Evolutionary conservation across 2,888 invertebrate genomes (phyloP), one percentile per base, ranked within the genome.

Genomic region (Monopis laevigella): DNA sequence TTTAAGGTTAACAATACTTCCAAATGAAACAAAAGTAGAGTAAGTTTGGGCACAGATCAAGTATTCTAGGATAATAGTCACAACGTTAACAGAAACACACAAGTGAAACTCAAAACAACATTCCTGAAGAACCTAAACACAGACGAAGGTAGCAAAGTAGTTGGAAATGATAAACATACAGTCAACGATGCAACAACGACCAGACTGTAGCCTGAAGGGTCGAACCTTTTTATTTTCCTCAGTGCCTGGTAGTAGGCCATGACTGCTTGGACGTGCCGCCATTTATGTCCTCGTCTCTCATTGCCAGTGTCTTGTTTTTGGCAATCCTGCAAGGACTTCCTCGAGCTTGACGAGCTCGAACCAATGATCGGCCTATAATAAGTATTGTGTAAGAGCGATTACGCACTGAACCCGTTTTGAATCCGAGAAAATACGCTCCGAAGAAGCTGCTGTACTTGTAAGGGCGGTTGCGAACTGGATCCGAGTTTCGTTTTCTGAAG

Each of bases 191-290:
- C 65, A 70, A 58, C 52, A 67, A 70, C 68, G 70, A 62, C 63
- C 65, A 63, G 59, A 27, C 16, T 53, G 65, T 65, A 67, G 64
- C 67, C 53, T 51, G 59, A 62, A 12, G 8, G 21, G 19, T 39
- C 84, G 78, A 84, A 91, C 92, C 92, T 92, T 89, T 92, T 92
- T 82, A 93, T 92, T 84, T 91, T 90, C 83, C 92, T 86, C 68
- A 93, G 87, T 58, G 92, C 88, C 81, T 90, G 89, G 86, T 92
- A 92, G 84, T 92, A 90, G 63, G 92, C 90, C 90, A 92, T 90
- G 65, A 92, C 92, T 59, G 92, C 92, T 66, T 91, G 86, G 59
- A 93, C 87, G 82, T 90, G 92, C 75, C 88, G 88, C 92, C 92
- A 93, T 71, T 89, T 90, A 82, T 90, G 90, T 65, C 78, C 82